Base-by-base conservation (phyloP, 2,797 vertebrate genomes). In the Eurystomus glaucurus region DNA sequence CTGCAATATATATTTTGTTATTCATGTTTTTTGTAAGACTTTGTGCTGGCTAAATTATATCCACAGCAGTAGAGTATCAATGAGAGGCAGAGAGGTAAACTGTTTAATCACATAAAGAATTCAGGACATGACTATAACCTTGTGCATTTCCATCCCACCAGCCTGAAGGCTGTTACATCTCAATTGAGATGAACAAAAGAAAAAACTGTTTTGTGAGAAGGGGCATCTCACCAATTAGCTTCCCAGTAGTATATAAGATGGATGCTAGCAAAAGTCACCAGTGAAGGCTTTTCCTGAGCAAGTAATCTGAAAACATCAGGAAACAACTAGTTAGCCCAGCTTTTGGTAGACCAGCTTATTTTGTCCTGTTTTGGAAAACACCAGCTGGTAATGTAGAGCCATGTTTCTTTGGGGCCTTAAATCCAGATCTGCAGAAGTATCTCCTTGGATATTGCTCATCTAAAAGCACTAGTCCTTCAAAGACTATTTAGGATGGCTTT, bases 41-140 rank as follows among this genome's bases (percentile, higher is more conserved):
- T 72, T 62, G 51, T 37, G 57, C 76, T 88, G n/a, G 29, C 69
- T 7, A 93, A 90, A 92, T 88, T 78, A 90, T 86, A 81, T 58
- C 52, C 26, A 7, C 72, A 81, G 52, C 65, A 50, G 61, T 18
- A 84, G 3, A 78, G 5, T 41, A 35, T 68, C 79, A 68, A 10
- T 41, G 48, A 92, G 39, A 75, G 31, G 50, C 26, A 85, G 52
- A 88, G 21, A 79, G 23, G 45, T 41, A 93, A 94, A 76, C 8
- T 58, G 55, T 55, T 85, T 88, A 79, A 80, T 83, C 61, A 71
- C 23, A 46, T 57, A 62, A 50, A 78, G 9, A 90, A 45, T 37
- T 87, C 50, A 71, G 45, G 86, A 23, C n/a, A 72, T 37, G 33
- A n/a, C 43, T 69, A 72, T 50, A 79, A 88, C 21, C 72, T 88